A percentile compares a stretch with the other conserved stretches of the same genome.
These are phyloP conservation scores for Sebastes hubbsi DNA, from an alignment of 2,797 vertebrate genomes.

Conservation along the genomic window DNA sequence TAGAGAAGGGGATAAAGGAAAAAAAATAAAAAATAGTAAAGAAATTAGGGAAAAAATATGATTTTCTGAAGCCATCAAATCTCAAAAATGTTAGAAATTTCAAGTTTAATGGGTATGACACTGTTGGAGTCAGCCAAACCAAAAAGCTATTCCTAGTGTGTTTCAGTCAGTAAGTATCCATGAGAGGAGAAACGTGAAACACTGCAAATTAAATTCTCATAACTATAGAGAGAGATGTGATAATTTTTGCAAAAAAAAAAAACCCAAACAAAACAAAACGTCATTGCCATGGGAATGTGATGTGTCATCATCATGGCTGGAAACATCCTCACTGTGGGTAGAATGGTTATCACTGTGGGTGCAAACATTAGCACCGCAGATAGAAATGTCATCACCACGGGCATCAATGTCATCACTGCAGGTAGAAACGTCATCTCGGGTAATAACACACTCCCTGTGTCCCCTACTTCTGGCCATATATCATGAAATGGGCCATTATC, in stretches of 20 bases:
- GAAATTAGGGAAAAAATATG: not conserved
- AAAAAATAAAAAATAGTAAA: not conserved
- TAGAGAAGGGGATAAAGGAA: not conserved
- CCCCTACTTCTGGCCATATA: slow-evolving; percentile 9
- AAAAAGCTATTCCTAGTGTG: not conserved
- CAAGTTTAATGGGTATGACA: not conserved
- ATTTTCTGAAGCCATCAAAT: not conserved
- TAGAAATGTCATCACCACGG: slow-evolving; percentile 50
- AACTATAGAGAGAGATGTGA: not conserved
- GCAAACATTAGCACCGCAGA: slow-evolving; percentile 36
- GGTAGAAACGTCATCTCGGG: slow-evolving; percentile 31
- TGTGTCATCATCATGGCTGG: not conserved
- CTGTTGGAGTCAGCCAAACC: too few species aligned
- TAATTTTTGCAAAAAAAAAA: not conserved
- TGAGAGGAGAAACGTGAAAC: not conserved
- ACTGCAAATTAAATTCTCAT: not conserved
- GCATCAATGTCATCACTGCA: slow-evolving; percentile 55
- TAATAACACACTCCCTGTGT: slow-evolving; percentile 21
- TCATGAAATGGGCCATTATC: slow-evolving; percentile 36
- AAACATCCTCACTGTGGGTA: slow-evolving; percentile 7
- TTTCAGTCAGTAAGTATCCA: not conserved
- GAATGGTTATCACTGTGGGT: slow-evolving; percentile 24
- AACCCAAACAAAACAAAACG: not conserved
- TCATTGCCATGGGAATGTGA: not conserved
- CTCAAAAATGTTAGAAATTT: not conserved